Conservation (phyloP, 1,140 invertebrate species). For the Coptotermes formosanus region DNA sequence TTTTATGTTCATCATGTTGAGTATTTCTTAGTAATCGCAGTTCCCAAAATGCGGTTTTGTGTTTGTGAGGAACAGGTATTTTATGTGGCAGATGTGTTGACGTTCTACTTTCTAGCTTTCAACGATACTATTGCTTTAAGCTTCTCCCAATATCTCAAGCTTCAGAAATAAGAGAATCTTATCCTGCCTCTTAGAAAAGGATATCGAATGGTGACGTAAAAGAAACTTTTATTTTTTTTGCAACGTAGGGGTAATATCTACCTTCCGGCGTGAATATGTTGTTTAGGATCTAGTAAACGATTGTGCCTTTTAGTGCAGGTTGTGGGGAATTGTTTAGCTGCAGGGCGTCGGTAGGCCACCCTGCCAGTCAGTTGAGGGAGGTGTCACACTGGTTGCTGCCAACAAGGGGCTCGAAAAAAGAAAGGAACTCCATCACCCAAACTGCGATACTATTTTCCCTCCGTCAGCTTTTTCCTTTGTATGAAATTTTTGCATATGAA, state of each 20-base stretch:
- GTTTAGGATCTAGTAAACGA: background rate
- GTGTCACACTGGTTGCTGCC: background rate
- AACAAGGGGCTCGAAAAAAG: background rate
- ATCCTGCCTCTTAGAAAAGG: background rate
- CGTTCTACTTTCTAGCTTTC: too few species aligned
- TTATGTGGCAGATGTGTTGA: too few species aligned
- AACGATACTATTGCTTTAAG: too few species aligned
- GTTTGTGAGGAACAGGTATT: too few species aligned
- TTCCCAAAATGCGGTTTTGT: too few species aligned
- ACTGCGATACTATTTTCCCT: background rate
- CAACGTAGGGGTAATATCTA: background rate
- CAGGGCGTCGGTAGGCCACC: background rate
- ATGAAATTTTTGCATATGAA: background rate
- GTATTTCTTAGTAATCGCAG: too few species aligned
- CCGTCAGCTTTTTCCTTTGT: background rate
- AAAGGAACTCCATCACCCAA: background rate
- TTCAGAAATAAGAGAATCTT: background rate
- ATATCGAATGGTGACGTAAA: background rate
- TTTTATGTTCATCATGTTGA: too few species aligned
- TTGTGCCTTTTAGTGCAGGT: background rate
- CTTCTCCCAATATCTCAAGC: background rate
- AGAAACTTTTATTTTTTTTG: background rate
- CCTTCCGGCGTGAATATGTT: background rate
- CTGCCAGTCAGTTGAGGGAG: background rate
- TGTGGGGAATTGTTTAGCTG: background rate